Evolutionary conservation across 2,888 invertebrate species (phyloP).

Genomic region (Troides oblongomaculatus): DNA sequence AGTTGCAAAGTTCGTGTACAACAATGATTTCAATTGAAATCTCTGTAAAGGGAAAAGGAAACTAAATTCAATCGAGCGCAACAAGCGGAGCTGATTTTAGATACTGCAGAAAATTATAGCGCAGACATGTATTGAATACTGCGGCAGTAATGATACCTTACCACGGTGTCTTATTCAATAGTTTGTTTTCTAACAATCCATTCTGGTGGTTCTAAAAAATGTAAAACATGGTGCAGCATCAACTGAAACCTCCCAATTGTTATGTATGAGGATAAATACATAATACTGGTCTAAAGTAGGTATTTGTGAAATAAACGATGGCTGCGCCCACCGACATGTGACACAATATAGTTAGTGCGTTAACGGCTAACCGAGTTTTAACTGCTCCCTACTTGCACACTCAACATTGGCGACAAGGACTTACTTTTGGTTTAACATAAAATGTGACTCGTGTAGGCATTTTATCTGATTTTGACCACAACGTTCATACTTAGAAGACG

Average conservation of each 20-base stretch:
- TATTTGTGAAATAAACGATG: no score
- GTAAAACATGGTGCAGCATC: background rate
- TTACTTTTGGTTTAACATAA: no score
- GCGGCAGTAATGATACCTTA: conserved; percentile 7
- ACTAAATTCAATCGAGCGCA: conserved; percentile 30
- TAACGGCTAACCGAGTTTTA: no score
- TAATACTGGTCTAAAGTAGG: no score
- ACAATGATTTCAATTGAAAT: conserved; percentile 31
- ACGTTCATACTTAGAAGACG: no score
- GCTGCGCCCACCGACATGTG: no score
- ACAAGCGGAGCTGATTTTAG: conserved; percentile 31
- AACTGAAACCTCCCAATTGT: background rate
- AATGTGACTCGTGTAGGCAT: no score
- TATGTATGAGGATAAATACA: no score
- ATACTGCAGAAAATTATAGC: conserved; percentile 30
- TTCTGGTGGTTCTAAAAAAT: background rate
- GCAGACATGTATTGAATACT: conserved; percentile 28
- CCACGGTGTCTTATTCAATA: conserved; percentile 16
- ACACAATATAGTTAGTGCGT: no score
- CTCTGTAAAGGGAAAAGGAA: conserved; percentile 29
- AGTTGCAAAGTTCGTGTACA: conserved; percentile 27
- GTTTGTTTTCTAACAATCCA: conserved; percentile 10
- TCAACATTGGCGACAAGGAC: no score
- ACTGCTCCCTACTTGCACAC: no score
- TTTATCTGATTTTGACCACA: no score